Evolutionary conservation across 2,113 vertebrate species (phyloP), one percentile per base, ranked within the genome.

Genomic region (Pterocles orientalis): DNA sequence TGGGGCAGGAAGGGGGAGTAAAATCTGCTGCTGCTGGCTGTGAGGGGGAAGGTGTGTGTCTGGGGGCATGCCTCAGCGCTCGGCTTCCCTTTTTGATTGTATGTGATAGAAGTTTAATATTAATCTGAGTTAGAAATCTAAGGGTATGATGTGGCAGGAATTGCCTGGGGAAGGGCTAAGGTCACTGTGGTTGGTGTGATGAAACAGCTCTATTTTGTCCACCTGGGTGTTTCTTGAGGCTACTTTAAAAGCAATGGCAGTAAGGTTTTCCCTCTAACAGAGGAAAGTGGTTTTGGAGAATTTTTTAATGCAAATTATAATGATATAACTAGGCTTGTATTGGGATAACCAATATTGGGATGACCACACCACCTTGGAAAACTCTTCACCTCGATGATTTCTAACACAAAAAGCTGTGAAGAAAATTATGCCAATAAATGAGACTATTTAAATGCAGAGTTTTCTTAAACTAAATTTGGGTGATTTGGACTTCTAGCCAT

Each of bases 91-190:
- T 87, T 88, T 58, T 57, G 28, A 20, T 16, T 64, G 48, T 43
- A 5, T 64, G 51, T 24, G 14, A 86, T 82, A 80, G 64, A 34
- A 68, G 94, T 92, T 95, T 94, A 95, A 95, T 91, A 89, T 94
- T 97, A 95, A 97, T 95, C 94, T 8, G 65, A 64, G 77, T 45
- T 70, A 53, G 58, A 69, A 58, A 91, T 95, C 73, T 91, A 65
- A 82, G 57, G 8, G 53, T 82, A n/a, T 95, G 93, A 96, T 96
- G 90, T 97, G 95, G 95, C 94, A 95, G 78, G 82, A 94, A 43
- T 94, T 88, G 94, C 94, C 82, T 68, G 71, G 54, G 85, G 94
- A 91, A 96, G 96, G 95, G 90, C 96, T 96, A 97, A 97, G 96
- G 94, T 97, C 95, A 26, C 54, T 85, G 95, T 72, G 91, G 84